Evolutionary conservation across 1,140 invertebrate genomes (phyloP), one percentile per base, ranked within the genome.

Genomic region (Diachasmimorpha longicaudata): DNA sequence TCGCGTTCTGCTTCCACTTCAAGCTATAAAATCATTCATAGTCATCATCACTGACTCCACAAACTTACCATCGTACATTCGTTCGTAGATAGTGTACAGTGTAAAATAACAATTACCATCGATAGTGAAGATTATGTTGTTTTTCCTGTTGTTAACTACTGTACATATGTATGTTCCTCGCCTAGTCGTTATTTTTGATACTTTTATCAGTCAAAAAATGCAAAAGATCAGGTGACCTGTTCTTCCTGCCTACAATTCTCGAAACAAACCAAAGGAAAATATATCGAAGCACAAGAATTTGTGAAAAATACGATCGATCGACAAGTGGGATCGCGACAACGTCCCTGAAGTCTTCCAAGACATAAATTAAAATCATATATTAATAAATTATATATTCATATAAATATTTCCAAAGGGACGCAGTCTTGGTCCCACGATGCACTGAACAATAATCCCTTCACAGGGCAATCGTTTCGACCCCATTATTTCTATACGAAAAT

Each of bases 21-120:
- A 55, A 52, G 13, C 70, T 36, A 36, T 66, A 44, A 71, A 71
- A 63, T 76, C 25, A 31, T 31, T 63, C 66, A 48, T 75, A 67
- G 46, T 75, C 48, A 73, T 46, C 23, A 70, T 42, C 44, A 76
- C 46, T 72, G 21, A 63, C 25, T 31, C 19, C 13, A 63, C 21
- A 25, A 63, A 63, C 9, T 25, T 13, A 63, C 31, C 23, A 5
- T 63, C 19, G 14, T n/a, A 55, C 1, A 19, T 1, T 55, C 9
- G 6, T 19, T 9, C 48, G 19, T 55, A 55, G 19, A 55, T 55
- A 4, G 19, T 55, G 31, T 55, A 55, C 48, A 55, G n/a, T 63
- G 58, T 23, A 63, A 63, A 25, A 9, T 1, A 25, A 63, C 10
- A 23, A 63, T 31, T 63, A 63, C 13, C 11, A 63, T 63, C 21